Evolutionary conservation across 2,113 vertebrate genomes (phyloP), one percentile per base, ranked within the genome.

Genomic region (Dryoscopus gambensis): DNA sequence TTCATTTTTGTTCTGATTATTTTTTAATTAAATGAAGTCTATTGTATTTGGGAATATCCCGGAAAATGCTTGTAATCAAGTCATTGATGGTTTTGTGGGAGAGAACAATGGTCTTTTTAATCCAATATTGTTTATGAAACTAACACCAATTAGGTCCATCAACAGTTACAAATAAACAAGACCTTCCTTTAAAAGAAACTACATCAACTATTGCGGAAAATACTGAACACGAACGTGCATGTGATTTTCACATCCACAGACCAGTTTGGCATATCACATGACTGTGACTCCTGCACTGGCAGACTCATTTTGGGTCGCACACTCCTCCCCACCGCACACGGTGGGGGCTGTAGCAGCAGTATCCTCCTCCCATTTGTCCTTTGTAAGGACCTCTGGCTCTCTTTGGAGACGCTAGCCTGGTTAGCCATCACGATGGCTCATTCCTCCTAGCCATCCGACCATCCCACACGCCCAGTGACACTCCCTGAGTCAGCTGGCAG

Each of bases 11-110:
- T 63, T 59, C 28, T 55, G 67, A 77, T 77, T 4, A 30, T 70
- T 70, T 88, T 91, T 93, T 63, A 83, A 91, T 93, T 87, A 95
- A 89, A 93, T 79, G 5, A 84, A 67, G 60, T 75, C 89, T 60
- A 78, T 89, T 95, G 59, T 86, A 75, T 71, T 87, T 94, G 65
- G 60, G 80, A 81, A 91, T 82, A 80, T 79, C 67, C 77, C 44
- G 63, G 75, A 81, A 91, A 84, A 85, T 25, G 18, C 37, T 50
- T 59, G 30, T 64, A 84, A 82, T 91, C 62, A 86, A 84, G 81
- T 71, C 53, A 68, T 30, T 78, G 80, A 81, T 44, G 37, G 39
- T 28, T 86, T 70, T 79, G 59, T 77, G 55, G 50, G 11, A 68
- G 44, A 50, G 21, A 95, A 92, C 64, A 91, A 94, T 15, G 83